phyloP scores from a whole-genome alignment of 2,888 invertebrate species.

The Rhagium mordax region DNA sequence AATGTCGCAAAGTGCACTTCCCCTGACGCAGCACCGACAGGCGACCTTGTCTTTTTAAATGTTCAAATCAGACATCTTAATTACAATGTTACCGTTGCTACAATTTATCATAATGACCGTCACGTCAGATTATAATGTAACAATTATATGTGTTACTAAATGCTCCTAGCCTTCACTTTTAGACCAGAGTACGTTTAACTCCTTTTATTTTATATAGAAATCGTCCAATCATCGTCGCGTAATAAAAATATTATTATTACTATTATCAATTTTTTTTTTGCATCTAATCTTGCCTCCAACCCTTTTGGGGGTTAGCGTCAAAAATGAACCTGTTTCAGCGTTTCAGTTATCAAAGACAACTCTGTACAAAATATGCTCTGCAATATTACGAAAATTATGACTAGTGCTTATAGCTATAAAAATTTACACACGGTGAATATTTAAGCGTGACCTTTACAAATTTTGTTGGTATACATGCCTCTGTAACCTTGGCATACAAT shows the following conservation, averaged over 20 bases:
- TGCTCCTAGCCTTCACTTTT: neutral
- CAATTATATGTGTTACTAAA: neutral
- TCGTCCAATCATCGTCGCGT: too few species aligned
- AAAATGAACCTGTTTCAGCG: too few species aligned
- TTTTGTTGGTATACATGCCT: neutral
- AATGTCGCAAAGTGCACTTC: too few species aligned
- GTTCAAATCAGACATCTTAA: neutral
- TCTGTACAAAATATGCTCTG: too few species aligned
- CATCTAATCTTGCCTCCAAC: too few species aligned
- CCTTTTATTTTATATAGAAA: too few species aligned
- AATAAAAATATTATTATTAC: too few species aligned
- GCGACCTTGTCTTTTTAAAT: neutral
- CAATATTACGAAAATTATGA: neutral
- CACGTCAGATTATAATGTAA: constrained; percentile 6
- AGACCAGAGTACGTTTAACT: too few species aligned
- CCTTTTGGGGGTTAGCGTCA: too few species aligned
- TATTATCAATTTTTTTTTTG: too few species aligned
- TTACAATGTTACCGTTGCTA: neutral
- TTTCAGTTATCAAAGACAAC: too few species aligned
- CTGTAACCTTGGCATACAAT: neutral
- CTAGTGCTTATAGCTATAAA: neutral
- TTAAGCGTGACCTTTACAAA: neutral
- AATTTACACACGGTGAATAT: neutral
- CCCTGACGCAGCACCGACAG: neutral
- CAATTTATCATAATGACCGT: neutral